phyloP scores from a whole-genome alignment of 2,113 vertebrate genomes.

The Ptychochromis oligacanthus region DNA sequence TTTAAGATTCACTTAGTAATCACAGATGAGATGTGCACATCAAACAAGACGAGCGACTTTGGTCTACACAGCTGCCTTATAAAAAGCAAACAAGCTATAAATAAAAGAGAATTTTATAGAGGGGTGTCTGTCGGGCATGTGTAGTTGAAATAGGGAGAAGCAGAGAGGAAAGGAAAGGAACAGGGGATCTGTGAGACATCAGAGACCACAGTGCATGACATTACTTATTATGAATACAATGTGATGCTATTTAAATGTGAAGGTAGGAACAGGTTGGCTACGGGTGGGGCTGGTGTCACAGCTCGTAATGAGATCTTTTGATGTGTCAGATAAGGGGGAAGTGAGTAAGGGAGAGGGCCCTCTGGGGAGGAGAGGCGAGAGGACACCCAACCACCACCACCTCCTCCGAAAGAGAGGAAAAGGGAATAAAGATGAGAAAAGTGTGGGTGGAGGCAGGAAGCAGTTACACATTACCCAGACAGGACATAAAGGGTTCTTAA shows the following conservation, averaged over 20 bases:
- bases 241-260: constrained; percentile 78
- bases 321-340: constrained; percentile 80
- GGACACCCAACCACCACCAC: constrained; percentile 57
- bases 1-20: constrained; percentile 77
- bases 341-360: constrained; percentile 63
- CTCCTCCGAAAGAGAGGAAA: constrained; percentile 41
- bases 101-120: constrained; percentile 86
- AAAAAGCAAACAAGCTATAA: constrained; percentile 83
- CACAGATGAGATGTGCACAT: constrained; percentile 80
- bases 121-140: constrained; percentile 73
- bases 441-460: constrained; percentile 50
- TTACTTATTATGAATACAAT: constrained; percentile 76
- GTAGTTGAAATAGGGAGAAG: constrained; percentile 47
- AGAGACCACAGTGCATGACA: constrained; percentile 72
- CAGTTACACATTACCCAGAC: constrained; percentile 8
- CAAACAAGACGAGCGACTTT: constrained; percentile 78
- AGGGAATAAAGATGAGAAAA: constrained; percentile 24
- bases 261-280: constrained; percentile 74
- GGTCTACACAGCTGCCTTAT: constrained; percentile 78
- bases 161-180: constrained; percentile 21
- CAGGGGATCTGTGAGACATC: constrained; percentile 56
- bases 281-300: constrained; percentile 70
- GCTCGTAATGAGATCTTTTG: constrained; percentile 82
- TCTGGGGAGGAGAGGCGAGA: constrained; percentile 65
- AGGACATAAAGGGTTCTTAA: constrained; percentile 25